Percentiles rank a stretch among this genome's conserved stretches.
These are phyloP conservation scores for Mesoligia furuncula DNA, from an alignment of 2,888 invertebrate species.

Conservation along the genomic window DNA sequence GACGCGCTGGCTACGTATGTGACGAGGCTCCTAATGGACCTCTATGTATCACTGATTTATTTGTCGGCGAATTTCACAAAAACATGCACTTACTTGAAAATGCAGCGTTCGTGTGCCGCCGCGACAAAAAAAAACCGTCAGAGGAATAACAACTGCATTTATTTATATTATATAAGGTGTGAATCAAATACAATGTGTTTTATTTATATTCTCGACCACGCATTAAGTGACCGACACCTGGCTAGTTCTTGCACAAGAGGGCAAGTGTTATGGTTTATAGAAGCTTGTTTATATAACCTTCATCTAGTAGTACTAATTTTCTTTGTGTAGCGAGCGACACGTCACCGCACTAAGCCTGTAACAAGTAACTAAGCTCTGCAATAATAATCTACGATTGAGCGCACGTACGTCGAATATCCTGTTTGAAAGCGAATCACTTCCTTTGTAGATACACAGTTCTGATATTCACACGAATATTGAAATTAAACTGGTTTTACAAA, in stretches of 20 bases:
- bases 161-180: conserved; percentile 64
- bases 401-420: conserved; percentile 64
- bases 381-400: conserved; percentile 57
- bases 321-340: conserved; percentile 54
- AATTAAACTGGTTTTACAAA: conserved; percentile 58
- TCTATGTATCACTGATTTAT: conserved; percentile 60
- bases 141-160: conserved; percentile 67
- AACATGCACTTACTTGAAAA: conserved; percentile 65
- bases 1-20: conserved; percentile 55
- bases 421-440: conserved; percentile 61
- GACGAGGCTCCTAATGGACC: conserved; percentile 61
- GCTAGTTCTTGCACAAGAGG: conserved; percentile 66
- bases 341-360: conserved; percentile 49
- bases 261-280: conserved; percentile 65
- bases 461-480: conserved; percentile 63
- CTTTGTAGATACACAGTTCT: conserved; percentile 51
- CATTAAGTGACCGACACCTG: conserved; percentile 71
- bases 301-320: conserved; percentile 60
- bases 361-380: conserved; percentile 51
- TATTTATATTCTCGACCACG: conserved; percentile 76
- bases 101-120: conserved; percentile 62
- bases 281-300: conserved; percentile 62
- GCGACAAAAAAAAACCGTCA: conserved; percentile 64
- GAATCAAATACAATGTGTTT: conserved; percentile 68
- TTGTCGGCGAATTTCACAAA: conserved; percentile 68